Percentiles rank a stretch among this genome's conserved stretches.
Conservation (phyloP, 2,797 vertebrate genomes). For the Falco rusticolus region DNA sequence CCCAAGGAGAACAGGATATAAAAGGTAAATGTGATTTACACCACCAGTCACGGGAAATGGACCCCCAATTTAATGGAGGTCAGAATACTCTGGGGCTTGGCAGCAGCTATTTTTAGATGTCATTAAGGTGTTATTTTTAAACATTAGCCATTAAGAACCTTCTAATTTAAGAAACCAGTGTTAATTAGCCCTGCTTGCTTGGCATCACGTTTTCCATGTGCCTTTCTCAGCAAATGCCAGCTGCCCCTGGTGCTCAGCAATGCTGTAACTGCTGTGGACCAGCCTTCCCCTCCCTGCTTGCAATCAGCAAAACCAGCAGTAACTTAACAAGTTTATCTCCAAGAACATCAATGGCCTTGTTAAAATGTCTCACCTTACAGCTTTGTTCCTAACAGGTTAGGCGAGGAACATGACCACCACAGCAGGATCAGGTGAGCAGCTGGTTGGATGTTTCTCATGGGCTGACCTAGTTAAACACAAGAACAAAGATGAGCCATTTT, state of each 20-base stretch:
- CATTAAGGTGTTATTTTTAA: conserved; percentile 78
- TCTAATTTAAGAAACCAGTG: conserved; percentile 74
- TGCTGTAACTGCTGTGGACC: neutral
- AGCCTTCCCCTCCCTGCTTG: neutral
- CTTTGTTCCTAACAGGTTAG: neutral
- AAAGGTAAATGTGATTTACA: conserved; percentile 49
- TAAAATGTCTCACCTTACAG: conserved; percentile 3
- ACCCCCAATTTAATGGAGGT: conserved; percentile 27
- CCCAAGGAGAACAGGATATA: conserved; percentile 21
- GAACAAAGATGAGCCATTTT: neutral
- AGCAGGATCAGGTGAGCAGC: neutral
- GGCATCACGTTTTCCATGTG: conserved; percentile 21
- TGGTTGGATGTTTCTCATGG: neutral
- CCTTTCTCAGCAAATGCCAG: neutral
- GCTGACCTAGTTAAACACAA: neutral
- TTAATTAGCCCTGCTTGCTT: conserved; percentile 60
- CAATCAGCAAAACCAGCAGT: conserved; percentile 23
- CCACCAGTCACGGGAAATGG: conserved; percentile 16
- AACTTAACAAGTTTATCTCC: conserved; percentile 19
- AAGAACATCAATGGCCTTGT: conserved; percentile 4
- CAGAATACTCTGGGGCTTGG: conserved; percentile 44
- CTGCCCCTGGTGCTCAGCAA: conserved; percentile 36
- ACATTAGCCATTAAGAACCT: conserved; percentile 51
- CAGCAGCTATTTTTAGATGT: conserved; percentile 75
- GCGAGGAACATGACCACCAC: neutral